These are phyloP conservation scores for Hydractinia symbiolongicarpus DNA, from an alignment of 30 jellyfish, hydroid and myxozoan genomes.

Conservation along the genomic window DNA sequence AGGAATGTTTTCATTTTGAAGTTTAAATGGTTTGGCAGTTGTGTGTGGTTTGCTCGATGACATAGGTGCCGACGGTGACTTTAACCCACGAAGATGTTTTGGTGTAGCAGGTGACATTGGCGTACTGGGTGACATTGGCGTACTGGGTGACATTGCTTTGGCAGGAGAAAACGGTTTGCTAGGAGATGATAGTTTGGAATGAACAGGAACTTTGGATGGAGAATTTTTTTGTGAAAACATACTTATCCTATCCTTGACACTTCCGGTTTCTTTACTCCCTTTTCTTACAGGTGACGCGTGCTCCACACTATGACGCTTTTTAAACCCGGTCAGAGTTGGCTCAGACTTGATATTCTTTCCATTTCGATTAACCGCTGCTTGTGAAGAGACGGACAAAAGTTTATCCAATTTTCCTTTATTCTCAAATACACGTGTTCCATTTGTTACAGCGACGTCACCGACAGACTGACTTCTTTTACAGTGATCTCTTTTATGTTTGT, in stretches of 20 bases:
- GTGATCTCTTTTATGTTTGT: not conserved
- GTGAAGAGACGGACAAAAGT: slow-evolving; percentile 5
- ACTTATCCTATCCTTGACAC: slow-evolving; percentile 23
- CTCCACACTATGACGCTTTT: not conserved
- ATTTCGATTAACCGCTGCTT: not conserved
- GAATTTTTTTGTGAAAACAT: slow-evolving; percentile 11
- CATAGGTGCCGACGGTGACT: not conserved
- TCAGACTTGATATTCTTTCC: not conserved
- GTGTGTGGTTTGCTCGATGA: not conserved
- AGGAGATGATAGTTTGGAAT: not conserved
- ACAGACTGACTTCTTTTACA: slow-evolving; percentile 19
- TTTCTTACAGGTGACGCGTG: not conserved
- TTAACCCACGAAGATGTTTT: not conserved
- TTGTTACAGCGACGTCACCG: slow-evolving; percentile 3
- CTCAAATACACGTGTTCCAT: slow-evolving; percentile 10
- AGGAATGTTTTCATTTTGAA: not conserved
- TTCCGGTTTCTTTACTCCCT: not conserved
- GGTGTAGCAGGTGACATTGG: slow-evolving; percentile 4
- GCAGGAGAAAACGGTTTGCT: not conserved
- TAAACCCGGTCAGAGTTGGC: not conserved
- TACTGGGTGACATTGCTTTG: not conserved
- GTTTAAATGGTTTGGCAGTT: not conserved
- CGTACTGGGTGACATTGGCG: slow-evolving; percentile 2
- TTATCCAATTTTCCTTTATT: slow-evolving; percentile 18
- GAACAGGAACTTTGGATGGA: not conserved